These are phyloP conservation scores for Drosophila sp. DNA, from an alignment of 1,140 invertebrate genomes.

Conservation along the genomic window DNA sequence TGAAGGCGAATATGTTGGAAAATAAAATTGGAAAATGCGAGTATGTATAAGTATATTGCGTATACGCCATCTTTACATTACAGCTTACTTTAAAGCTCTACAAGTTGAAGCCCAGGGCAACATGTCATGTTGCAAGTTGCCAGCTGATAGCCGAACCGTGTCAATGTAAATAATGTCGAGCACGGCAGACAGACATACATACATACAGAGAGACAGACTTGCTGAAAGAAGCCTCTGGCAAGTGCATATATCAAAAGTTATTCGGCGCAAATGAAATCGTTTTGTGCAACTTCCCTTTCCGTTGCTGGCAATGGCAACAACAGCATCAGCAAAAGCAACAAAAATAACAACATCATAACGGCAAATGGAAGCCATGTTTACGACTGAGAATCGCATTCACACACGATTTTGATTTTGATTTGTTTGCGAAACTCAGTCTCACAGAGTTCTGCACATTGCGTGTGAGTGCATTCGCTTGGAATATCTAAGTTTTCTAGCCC, in stretches of 20 bases:
- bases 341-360: neutral
- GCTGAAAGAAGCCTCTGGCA: conserved; percentile 21
- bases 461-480: conserved; percentile 74
- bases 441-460: conserved; percentile 43
- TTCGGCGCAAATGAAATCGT: conserved; percentile 79
- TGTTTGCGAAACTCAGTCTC: conserved; percentile 73
- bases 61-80: conserved; percentile 47
- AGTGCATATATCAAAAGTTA: conserved; percentile 77
- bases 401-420: conserved; percentile 83
- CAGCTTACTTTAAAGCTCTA: conserved; percentile 49
- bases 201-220: conserved; percentile 33
- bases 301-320: conserved; percentile 42
- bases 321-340: conserved; percentile 10
- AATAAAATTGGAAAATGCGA: conserved; percentile 55
- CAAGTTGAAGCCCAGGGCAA: conserved; percentile 49
- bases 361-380: conserved; percentile 60
- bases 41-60: conserved; percentile 23
- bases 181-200: conserved; percentile 16
- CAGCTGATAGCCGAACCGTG: conserved; percentile 67
- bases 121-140: conserved; percentile 50
- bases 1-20: conserved; percentile 69
- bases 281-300: conserved; percentile 75
- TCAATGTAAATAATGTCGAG: conserved; percentile 69
- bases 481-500: conserved; percentile 75
- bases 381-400: conserved; percentile 69